Conservation (phyloP, 2,888 invertebrate species). For the Agrilus mali region DNA sequence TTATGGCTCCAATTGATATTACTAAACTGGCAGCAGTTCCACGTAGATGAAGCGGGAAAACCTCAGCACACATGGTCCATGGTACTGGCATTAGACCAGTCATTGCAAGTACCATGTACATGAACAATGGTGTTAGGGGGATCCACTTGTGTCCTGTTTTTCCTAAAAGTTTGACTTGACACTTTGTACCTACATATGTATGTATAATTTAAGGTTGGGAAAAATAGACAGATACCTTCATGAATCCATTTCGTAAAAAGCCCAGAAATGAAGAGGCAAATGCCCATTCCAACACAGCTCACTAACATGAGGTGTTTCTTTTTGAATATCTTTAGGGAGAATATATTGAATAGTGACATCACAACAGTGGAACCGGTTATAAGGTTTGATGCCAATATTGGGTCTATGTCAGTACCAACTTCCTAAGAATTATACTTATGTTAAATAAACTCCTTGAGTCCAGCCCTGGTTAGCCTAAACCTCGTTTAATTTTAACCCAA, state of each 20-base stretch:
- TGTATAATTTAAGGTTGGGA: no score
- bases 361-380: slow-evolving; percentile 42
- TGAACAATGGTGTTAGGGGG: slow-evolving; percentile 38
- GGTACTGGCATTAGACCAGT: slow-evolving; percentile 47
- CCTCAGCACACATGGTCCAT: slow-evolving; percentile 52
- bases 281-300: slow-evolving; percentile 42
- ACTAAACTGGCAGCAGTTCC: slow-evolving; percentile 33
- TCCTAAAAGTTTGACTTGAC: slow-evolving; percentile 15
- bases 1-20: no score
- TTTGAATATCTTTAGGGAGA: slow-evolving; percentile 38
- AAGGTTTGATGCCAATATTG: slow-evolving; percentile 41
- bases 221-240: slow-evolving; percentile 22
- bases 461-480: no score
- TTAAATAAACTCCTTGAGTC: no score
- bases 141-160: slow-evolving; percentile 31
- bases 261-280: slow-evolving; percentile 45
- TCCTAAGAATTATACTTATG: slow-evolving; percentile 27
- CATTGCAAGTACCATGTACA: slow-evolving; percentile 47
- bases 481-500: no score
- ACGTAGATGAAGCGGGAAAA: slow-evolving; percentile 46
- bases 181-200: no score
- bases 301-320: slow-evolving; percentile 39
- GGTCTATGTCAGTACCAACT: slow-evolving; percentile 38
- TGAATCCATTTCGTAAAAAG: slow-evolving; percentile 38
- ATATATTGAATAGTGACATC: slow-evolving; percentile 45